Conservation (phyloP, 2,113 vertebrate genomes). For the Ctenodactylus gundi region DNA sequence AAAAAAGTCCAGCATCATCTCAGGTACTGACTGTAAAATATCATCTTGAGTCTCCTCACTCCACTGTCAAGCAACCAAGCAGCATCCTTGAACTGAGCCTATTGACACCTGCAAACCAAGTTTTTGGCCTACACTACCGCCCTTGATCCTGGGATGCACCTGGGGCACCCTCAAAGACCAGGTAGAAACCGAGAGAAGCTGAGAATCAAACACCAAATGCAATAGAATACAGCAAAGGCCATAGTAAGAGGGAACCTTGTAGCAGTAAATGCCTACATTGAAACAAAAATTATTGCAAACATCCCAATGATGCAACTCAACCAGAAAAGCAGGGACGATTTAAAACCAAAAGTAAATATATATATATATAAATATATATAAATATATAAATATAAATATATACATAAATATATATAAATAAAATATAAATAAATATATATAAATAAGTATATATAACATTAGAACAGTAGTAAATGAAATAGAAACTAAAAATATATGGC, state of each 20-base stretch:
- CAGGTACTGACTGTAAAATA: neutral
- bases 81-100: neutral
- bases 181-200: neutral
- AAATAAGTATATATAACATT: too few species aligned
- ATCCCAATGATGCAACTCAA: neutral
- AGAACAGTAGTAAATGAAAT: neutral
- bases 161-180: neutral
- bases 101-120: neutral
- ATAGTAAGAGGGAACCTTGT: too few species aligned
- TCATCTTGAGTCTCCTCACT: neutral
- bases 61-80: neutral
- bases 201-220: neutral
- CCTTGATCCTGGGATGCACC: neutral
- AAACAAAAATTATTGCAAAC: neutral
- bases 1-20: neutral
- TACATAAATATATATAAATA: too few species aligned
- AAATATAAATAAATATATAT: too few species aligned
- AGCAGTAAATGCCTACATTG: too few species aligned
- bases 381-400: too few species aligned
- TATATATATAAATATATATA: too few species aligned
- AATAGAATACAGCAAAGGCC: neutral
- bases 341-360: too few species aligned
- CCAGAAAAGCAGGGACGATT: too few species aligned
- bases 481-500: neutral
- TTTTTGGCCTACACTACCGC: neutral